Conservation (phyloP, 2,113 vertebrate genomes). For the Gymnorhina tibicen region DNA sequence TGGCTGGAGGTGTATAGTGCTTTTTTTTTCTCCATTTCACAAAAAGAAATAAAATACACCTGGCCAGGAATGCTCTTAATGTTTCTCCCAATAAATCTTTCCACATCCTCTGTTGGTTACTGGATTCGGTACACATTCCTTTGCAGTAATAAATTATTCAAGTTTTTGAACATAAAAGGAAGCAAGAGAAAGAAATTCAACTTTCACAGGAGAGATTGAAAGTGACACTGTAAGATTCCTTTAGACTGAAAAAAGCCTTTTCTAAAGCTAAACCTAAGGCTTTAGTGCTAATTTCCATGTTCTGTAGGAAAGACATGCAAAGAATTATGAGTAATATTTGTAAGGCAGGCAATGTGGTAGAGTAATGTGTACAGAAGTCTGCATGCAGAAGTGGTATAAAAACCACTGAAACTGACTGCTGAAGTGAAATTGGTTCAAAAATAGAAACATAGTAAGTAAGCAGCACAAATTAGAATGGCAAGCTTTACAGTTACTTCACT, state of each 20-base stretch:
- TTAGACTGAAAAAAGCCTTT: conserved; percentile 3
- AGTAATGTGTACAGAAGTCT: neutral
- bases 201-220: conserved; percentile 28
- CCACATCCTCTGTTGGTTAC: conserved; percentile 49
- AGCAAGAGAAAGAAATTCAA: conserved; percentile 42
- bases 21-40: neutral
- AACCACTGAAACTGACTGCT: neutral
- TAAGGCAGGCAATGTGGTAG: neutral
- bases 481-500: neutral
- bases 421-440: neutral
- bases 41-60: conserved; percentile 34
- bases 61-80: conserved; percentile 54
- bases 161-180: conserved; percentile 53
- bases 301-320: neutral
- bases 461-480: neutral
- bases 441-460: neutral
- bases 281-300: neutral
- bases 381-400: neutral
- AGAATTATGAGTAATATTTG: neutral
- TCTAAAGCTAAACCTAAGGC: neutral
- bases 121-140: conserved; percentile 49
- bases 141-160: conserved; percentile 46
- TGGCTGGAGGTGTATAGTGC: neutral
- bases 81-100: conserved; percentile 59
- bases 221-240: neutral